phyloP scores from a whole-genome alignment of 2,113 vertebrate genomes.

The Sprattus sprattus region DNA sequence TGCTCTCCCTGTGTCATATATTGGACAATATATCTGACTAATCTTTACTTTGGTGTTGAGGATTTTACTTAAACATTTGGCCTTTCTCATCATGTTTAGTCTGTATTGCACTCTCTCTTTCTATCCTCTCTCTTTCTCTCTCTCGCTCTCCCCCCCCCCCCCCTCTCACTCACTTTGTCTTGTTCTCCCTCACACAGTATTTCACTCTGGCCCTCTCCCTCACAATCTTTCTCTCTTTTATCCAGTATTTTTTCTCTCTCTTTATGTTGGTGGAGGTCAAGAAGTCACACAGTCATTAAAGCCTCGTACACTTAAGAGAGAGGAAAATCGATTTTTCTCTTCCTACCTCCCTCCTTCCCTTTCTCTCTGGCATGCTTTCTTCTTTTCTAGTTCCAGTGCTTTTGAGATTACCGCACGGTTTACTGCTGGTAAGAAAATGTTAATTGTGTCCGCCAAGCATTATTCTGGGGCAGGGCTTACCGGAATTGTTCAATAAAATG shows the following conservation, averaged over 20 bases:
- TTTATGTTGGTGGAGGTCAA: background rate
- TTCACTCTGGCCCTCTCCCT: background rate
- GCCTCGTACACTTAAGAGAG: background rate
- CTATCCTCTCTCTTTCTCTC: background rate
- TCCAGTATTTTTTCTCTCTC: background rate
- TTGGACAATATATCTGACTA: background rate
- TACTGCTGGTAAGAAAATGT: slow-evolving; percentile 38
- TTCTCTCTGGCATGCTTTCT: background rate
- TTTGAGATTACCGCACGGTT: slow-evolving; percentile 21
- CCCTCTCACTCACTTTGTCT: slow-evolving; percentile 7
- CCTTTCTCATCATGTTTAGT: background rate
- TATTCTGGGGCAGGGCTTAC: slow-evolving; percentile 45
- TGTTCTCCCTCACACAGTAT: background rate
- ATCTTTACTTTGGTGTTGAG: background rate
- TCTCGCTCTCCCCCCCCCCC: background rate
- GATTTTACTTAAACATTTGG: background rate
- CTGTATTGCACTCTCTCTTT: background rate
- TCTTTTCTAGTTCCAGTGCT: background rate
- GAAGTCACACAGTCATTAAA: background rate
- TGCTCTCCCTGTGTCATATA: background rate
- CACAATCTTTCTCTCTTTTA: slow-evolving; percentile 1
- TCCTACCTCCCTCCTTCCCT: background rate
- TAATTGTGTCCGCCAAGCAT: slow-evolving; percentile 47
- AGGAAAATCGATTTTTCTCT: background rate
- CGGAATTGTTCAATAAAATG: slow-evolving; percentile 45